Percentiles rank a stretch among this genome's conserved stretches.
Conservation (phyloP, 2,797 vertebrate species). For the Rhincodon typus region DNA sequence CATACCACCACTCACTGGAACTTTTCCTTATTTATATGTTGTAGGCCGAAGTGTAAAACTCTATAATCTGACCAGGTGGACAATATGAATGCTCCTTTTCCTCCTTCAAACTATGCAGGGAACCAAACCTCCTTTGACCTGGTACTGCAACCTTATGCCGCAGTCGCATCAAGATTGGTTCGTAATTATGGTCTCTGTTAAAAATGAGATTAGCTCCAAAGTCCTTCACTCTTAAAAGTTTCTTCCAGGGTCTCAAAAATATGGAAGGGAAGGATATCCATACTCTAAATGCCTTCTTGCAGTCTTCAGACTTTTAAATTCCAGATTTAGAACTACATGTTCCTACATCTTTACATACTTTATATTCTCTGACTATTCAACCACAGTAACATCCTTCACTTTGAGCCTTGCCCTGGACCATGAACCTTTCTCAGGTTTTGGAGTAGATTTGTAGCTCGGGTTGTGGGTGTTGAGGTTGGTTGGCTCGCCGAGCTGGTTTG, state of each 20-base stretch:
- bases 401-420: background rate
- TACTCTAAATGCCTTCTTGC: background rate
- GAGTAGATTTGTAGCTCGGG: too few species aligned
- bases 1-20: background rate
- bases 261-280: background rate
- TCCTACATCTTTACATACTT: background rate
- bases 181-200: background rate
- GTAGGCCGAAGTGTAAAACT: too few species aligned
- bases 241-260: background rate
- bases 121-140: background rate
- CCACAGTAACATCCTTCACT: background rate
- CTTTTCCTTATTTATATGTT: background rate
- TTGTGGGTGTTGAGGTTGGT: too few species aligned
- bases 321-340: background rate
- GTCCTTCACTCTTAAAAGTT: background rate
- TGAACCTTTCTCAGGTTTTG: too few species aligned
- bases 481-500: too few species aligned
- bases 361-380: background rate
- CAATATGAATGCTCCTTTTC: background rate
- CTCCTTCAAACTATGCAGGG: background rate
- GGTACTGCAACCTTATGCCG: background rate
- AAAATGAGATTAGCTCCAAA: background rate
- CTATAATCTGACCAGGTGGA: background rate
- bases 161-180: background rate
- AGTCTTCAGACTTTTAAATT: background rate